Evolutionary conservation across 2,797 vertebrate genomes (phyloP), one percentile per base, ranked within the genome.

Genomic region (Gymnothorax reevesii): DNA sequence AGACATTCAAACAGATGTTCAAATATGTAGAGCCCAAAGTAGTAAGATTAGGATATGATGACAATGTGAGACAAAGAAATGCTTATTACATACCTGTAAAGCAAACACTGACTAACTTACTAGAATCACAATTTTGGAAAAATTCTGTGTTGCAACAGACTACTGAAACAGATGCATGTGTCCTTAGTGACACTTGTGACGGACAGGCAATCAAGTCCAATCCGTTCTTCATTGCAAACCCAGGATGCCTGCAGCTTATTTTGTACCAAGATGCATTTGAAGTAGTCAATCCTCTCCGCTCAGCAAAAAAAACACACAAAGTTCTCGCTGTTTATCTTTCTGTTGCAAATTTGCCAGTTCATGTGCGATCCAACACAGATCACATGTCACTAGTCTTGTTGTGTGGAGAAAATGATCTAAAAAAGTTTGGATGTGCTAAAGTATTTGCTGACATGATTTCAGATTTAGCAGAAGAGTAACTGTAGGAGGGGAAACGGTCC

Each of bases 1-100:
- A 88, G 85, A 75, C 87, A 4, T 89, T 90, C 27, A 87, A 87
- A 84, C 84, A 62, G 1, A 89, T 88, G 82, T 90, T 89, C 42
- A 85, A 85, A 17, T 90, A 90, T 73, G 84, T 80, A 25, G 84
- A 88, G 27, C 89, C 88, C 7, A 79, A 75, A 82, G 87, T 54
- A 83, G 7, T 87, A 83, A 66, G 0, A 62, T 86, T 89, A 84
- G 87, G 87, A 82, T 83, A 33, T 84, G 25, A 87, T 77, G 86
- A 87, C 59, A 84, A 84, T 84, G 60, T 75, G 86, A 84, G 7
- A 84, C 20, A 84, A 22, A 77, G 71, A 57, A 84, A 84, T 85
- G 71, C 86, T 54, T 87, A 85, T 60, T 84, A 84, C 73, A 84
- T 84, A 52, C 86, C 83, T 80, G 57, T 86, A 84, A 83, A 22